Base-by-base conservation (phyloP, 2,113 vertebrate genomes). In the Sceloporus undulatus region DNA sequence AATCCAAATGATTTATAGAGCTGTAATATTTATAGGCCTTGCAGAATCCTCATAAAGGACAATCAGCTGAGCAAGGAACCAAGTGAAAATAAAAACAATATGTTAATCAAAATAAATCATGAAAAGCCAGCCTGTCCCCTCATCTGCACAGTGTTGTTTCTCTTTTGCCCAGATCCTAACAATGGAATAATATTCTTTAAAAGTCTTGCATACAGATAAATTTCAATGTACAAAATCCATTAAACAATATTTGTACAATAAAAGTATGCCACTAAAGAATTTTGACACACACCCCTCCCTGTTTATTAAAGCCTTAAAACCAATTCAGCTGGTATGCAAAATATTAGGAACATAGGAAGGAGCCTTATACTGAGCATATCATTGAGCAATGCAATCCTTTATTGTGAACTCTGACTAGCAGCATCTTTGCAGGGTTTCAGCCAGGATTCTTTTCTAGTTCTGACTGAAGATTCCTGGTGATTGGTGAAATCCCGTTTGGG, bases 1-100 rank as follows among this genome's bases (percentile, higher is more conserved):
- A 87, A 88, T 88, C 76, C 75, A 85, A 81, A 73, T 92, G 68
- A 90, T 89, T 68, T 89, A 80, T 59, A 14, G 52, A 82, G 70
- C 85, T 4, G 1, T 84, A 56, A 5, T 21, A 89, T 86, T 89
- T 87, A 75, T 87, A 89, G 52, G 80, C 84, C 79, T 29, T 79
- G 70, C 81, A 84, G 88, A 87, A 90, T 34, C 77, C 81, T 71
- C 78, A n/a, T 62, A 75, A 86, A 88, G n/a, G 4, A 2, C 85
- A n/a, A 79, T 76, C 21, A 87, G 34, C 40, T n/a, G 73, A 85
- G 11, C 71, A 25, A 23, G n/a, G 34, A 90, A 1, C 3, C 54
- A 68, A 68, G 18, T 90, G 40, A 68, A 56, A 23, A n/a, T 84
- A 23, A 85, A 54, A 21, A 75, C 14, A 74, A 80, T 6, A 23